phyloP scores from a whole-genome alignment of 2,797 vertebrate species.

The Vireo griseus region DNA sequence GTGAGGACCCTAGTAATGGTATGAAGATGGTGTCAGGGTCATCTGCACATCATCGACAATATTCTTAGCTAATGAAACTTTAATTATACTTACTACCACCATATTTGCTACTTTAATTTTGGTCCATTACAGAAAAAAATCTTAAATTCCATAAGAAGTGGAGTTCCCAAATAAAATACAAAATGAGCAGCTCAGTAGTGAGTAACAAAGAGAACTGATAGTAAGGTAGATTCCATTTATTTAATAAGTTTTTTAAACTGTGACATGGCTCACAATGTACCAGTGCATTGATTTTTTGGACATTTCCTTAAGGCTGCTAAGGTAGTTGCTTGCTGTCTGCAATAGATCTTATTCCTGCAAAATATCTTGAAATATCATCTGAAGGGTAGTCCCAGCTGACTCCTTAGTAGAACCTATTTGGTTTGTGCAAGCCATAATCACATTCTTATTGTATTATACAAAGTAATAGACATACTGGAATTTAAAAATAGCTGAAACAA shows the following conservation, averaged over 20 bases:
- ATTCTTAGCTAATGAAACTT: neutral
- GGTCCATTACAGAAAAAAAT: neutral
- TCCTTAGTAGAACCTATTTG: constrained; percentile 30
- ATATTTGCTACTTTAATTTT: neutral
- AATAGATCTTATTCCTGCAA: constrained; percentile 3
- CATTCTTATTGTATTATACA: constrained; percentile 42
- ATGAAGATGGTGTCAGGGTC: neutral
- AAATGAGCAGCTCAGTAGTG: neutral
- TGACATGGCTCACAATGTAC: neutral
- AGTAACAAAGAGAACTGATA: neutral
- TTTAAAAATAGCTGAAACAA: constrained; percentile 55
- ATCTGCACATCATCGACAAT: neutral
- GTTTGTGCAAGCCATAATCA: constrained; percentile 12
- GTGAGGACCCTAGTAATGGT: neutral
- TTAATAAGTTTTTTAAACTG: neutral
- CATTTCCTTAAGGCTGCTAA: neutral
- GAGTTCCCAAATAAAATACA: neutral
- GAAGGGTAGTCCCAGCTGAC: constrained; percentile 8
- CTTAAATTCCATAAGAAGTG: neutral
- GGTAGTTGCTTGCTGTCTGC: constrained; percentile 4
- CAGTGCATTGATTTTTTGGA: neutral
- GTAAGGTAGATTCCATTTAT: neutral
- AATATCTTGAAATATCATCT: constrained; percentile 30
- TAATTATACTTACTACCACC: neutral
- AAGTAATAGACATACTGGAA: constrained; percentile 37